These are phyloP conservation scores for Drosophila acutilabella DNA, from an alignment of 2,888 invertebrate species.

Conservation along the genomic window DNA sequence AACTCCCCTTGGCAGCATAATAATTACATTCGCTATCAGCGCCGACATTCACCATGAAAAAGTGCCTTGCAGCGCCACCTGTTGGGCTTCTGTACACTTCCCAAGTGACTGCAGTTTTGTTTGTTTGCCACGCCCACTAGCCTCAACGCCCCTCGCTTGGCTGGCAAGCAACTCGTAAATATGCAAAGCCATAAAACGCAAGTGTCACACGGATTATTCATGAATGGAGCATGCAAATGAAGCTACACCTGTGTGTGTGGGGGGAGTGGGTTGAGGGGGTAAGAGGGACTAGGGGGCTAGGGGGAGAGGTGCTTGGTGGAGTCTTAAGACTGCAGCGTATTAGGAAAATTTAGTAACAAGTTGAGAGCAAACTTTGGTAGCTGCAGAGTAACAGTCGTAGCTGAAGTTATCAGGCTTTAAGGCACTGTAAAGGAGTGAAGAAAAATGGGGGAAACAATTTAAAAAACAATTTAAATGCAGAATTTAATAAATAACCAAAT, in stretches of 20 bases:
- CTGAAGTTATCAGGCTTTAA: neutral
- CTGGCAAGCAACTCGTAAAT: slow-evolving; percentile 37
- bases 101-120: slow-evolving; percentile 28
- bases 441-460: neutral
- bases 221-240: slow-evolving; percentile 70
- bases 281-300: no score
- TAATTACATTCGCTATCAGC: slow-evolving; percentile 78
- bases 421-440: no score
- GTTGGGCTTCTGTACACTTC: slow-evolving; percentile 45
- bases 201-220: slow-evolving; percentile 76
- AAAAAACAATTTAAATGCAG: neutral
- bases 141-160: neutral
- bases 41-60: slow-evolving; percentile 69
- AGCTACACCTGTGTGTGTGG: slow-evolving; percentile 26
- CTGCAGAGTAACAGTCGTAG: neutral
- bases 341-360: slow-evolving; percentile 6
- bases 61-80: slow-evolving; percentile 71
- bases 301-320: neutral
- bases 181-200: slow-evolving; percentile 79
- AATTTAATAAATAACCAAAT: neutral
- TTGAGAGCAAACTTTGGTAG: slow-evolving; percentile 9
- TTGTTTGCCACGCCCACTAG: neutral
- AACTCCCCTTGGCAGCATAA: slow-evolving; percentile 57
- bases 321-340: slow-evolving; percentile 6
- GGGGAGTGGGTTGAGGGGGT: no score